These are phyloP conservation scores for Atta cephalotes DNA, from an alignment of 1,140 invertebrate species.

Conservation along the genomic window DNA sequence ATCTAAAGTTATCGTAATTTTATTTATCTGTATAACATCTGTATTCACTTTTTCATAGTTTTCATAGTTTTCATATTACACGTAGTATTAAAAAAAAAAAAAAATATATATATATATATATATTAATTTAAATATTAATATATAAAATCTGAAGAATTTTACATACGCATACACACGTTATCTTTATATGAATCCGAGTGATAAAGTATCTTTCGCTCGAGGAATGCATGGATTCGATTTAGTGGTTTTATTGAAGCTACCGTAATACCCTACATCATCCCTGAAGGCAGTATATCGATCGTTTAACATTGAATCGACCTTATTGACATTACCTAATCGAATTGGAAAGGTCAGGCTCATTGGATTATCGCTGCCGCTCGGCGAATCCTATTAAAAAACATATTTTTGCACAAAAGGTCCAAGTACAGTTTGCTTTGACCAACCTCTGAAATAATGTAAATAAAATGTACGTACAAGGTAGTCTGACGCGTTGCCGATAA, in stretches of 20 bases:
- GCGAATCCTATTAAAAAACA: slow-evolving; percentile 64
- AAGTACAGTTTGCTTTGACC: slow-evolving; percentile 39
- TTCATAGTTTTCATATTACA: neutral
- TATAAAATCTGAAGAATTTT: neutral
- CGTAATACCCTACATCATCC: slow-evolving; percentile 31
- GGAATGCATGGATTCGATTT: slow-evolving; percentile 1
- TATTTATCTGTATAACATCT: neutral
- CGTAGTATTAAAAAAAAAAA: too few species aligned
- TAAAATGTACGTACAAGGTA: slow-evolving; percentile 12
- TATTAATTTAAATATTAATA: neutral
- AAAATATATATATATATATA: neutral
- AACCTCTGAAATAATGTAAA: slow-evolving; percentile 27
- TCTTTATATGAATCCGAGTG: neutral
- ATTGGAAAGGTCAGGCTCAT: slow-evolving; percentile 80
- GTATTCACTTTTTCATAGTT: neutral
- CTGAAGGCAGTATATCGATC: slow-evolving; percentile 59
- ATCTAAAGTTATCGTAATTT: neutral
- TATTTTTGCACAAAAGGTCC: slow-evolving; percentile 65
- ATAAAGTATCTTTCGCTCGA: neutral
- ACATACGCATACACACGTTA: neutral
- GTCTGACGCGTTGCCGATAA: neutral
- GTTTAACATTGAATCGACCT: slow-evolving; percentile 80
- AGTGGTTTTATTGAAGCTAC: slow-evolving; percentile 6
- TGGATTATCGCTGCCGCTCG: slow-evolving; percentile 68
- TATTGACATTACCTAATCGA: slow-evolving; percentile 82